phyloP scores from a whole-genome alignment of 2,888 invertebrate genomes.

The Masnerella sp. region DNA sequence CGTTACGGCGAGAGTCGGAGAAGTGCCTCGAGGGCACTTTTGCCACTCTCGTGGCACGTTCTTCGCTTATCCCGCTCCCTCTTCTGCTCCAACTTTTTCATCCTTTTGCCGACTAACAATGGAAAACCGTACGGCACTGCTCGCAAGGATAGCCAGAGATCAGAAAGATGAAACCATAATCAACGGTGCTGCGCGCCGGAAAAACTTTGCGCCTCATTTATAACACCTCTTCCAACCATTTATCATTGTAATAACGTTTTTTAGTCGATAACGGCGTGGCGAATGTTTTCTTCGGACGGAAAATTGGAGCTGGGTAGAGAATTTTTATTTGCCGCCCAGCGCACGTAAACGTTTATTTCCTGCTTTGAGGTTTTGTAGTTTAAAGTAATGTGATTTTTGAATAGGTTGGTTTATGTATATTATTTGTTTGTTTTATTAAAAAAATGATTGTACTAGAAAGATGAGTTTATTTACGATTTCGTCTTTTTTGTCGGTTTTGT shows the following conservation, averaged over 20 bases:
- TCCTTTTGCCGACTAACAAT: slow-evolving; percentile 38
- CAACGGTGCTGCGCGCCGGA: slow-evolving; percentile 32
- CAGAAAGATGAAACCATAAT: slow-evolving; percentile 49
- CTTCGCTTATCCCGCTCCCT: slow-evolving; percentile 48
- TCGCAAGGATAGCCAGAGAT: slow-evolving; percentile 40
- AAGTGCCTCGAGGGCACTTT: slow-evolving; percentile 67
- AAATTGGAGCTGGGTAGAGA: slow-evolving; percentile 21
- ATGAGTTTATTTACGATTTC: too few species aligned
- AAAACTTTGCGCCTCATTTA: slow-evolving; percentile 45
- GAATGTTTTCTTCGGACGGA: not conserved
- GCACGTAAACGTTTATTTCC: slow-evolving; percentile 11
- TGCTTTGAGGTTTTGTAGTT: slow-evolving; percentile 2
- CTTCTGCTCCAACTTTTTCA: slow-evolving; percentile 23
- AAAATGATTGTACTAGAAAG: too few species aligned
- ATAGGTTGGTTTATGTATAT: too few species aligned
- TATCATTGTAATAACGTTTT: slow-evolving; percentile 37
- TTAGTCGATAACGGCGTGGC: slow-evolving; percentile 5
- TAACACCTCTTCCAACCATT: slow-evolving; percentile 46
- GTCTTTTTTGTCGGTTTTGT: too few species aligned
- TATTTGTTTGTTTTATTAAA: too few species aligned
- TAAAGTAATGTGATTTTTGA: slow-evolving; percentile 2
- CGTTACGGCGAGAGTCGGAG: slow-evolving; percentile 57
- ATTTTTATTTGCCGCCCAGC: slow-evolving; percentile 5
- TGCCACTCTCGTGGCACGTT: slow-evolving; percentile 66
- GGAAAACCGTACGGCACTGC: slow-evolving; percentile 36